Conservation (phyloP, 2,113 vertebrate genomes). For the Pangasianodon hypophthalmus region DNA sequence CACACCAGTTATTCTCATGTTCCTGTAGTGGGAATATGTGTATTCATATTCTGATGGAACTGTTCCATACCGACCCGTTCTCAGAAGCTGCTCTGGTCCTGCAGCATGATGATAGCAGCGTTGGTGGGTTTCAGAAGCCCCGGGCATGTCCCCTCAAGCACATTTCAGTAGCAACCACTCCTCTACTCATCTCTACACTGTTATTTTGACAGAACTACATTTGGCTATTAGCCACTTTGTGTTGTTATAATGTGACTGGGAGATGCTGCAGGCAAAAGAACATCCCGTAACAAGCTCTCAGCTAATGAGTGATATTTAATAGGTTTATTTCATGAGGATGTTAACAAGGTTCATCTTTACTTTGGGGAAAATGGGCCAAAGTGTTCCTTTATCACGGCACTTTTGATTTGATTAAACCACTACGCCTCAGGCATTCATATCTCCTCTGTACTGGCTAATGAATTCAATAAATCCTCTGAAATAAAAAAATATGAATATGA, state of each 20-base stretch:
- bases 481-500: slow-evolving; percentile 60
- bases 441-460: slow-evolving; percentile 63
- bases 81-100: not conserved
- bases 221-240: slow-evolving; percentile 46
- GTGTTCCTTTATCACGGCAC: slow-evolving; percentile 49
- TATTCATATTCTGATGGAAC: not conserved
- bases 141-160: not conserved
- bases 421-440: slow-evolving; percentile 64
- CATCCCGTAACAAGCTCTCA: slow-evolving; percentile 40
- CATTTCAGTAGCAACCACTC: not conserved
- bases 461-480: slow-evolving; percentile 62
- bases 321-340: slow-evolving; percentile 49
- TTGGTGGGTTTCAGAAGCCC: not conserved
- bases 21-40: not conserved
- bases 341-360: slow-evolving; percentile 46
- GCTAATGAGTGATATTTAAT: slow-evolving; percentile 62
- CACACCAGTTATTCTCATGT: not conserved
- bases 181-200: not conserved
- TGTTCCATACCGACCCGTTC: not conserved
- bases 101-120: not conserved
- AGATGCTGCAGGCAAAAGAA: slow-evolving; percentile 19
- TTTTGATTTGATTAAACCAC: slow-evolving; percentile 70
- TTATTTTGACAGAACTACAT: slow-evolving; percentile 16
- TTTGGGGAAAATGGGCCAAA: slow-evolving; percentile 63
- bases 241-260: slow-evolving; percentile 48